Evolutionary conservation across 2,797 vertebrate genomes (phyloP).

Genomic region (Neosilurus mollespiculum): DNA sequence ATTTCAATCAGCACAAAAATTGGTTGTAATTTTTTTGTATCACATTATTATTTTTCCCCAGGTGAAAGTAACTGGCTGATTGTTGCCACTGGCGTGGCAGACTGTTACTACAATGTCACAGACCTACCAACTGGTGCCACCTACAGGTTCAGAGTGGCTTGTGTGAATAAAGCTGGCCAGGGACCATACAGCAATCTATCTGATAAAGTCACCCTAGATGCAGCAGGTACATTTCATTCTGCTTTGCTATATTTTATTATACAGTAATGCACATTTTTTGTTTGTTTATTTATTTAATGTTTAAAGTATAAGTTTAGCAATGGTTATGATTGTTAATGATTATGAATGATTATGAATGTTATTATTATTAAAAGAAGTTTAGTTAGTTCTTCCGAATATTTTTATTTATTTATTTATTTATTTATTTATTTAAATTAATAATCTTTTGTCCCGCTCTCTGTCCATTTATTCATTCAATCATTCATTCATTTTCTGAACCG

Average conservation of each 20-base stretch:
- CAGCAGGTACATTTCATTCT: constrained; percentile 68
- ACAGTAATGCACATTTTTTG: neutral
- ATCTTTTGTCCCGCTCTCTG: no score
- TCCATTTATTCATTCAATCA: no score
- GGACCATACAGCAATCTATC: constrained; percentile 92
- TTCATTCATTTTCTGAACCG: no score
- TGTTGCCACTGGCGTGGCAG: constrained; percentile 81
- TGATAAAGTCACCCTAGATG: constrained; percentile 76
- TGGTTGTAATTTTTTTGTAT: neutral
- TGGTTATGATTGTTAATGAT: neutral
- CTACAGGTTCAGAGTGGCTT: constrained; percentile 91
- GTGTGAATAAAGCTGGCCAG: constrained; percentile 93
- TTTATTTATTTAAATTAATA: no score
- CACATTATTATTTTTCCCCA: constrained; percentile 53
- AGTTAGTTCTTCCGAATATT: no score
- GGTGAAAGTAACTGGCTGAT: constrained; percentile 89
- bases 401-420: no score
- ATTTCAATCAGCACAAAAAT: neutral
- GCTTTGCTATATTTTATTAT: neutral
- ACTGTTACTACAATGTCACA: constrained; percentile 93
- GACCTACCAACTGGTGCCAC: constrained; percentile 77
- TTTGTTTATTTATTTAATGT: neutral
- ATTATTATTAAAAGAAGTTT: no score
- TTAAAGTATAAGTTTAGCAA: neutral
- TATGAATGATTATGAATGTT: no score